Evolutionary conservation across 2,797 vertebrate species (phyloP).

Genomic region (Alectoris magna): DNA sequence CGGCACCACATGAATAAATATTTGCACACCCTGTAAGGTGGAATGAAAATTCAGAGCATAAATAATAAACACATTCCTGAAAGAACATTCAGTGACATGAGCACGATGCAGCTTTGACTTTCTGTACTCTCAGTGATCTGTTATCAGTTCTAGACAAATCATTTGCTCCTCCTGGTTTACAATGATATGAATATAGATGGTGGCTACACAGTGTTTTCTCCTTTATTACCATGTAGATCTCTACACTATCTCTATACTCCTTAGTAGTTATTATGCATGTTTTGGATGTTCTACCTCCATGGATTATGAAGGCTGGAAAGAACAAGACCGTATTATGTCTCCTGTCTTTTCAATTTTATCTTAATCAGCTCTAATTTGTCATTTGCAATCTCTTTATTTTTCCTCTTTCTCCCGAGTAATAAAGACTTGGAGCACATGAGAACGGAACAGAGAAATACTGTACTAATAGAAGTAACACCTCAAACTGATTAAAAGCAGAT

Average conservation of each 20-base stretch:
- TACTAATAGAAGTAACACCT: neutral
- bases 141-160: neutral
- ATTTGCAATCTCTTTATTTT: neutral
- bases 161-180: neutral
- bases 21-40: neutral
- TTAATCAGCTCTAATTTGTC: neutral
- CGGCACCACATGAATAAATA: neutral
- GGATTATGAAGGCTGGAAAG: neutral
- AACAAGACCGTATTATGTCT: neutral
- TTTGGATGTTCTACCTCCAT: neutral
- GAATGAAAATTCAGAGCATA: neutral
- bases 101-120: neutral
- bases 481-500: conserved; percentile 33
- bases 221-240: neutral
- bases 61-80: neutral
- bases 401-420: neutral
- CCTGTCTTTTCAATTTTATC: neutral
- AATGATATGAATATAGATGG: neutral
- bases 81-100: neutral
- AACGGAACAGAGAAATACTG: neutral
- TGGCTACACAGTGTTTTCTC: neutral
- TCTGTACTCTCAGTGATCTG: neutral
- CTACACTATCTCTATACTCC: neutral
- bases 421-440: neutral
- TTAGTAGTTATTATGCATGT: neutral